Percentiles rank a stretch among this genome's conserved stretches.
Evolutionary conservation across 2,888 invertebrate species (phyloP).

Genomic region (Lasioglossum calceatum): DNA sequence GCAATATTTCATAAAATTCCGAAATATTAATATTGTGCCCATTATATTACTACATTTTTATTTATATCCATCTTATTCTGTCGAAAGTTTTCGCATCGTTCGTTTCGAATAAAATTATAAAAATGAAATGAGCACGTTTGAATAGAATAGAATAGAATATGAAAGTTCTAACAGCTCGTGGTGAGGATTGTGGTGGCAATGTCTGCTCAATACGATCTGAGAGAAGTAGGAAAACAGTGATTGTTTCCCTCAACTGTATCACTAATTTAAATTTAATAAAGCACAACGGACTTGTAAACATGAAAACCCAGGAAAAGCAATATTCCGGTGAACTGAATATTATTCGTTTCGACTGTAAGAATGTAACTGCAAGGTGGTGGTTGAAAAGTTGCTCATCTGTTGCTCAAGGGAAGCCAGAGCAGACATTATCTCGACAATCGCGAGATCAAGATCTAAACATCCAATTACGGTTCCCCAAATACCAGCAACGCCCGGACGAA

Average conservation of each 20-base stretch:
- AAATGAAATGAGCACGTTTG: no score
- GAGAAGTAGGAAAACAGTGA: no score
- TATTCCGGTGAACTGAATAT: no score
- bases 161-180: no score
- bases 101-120: background rate
- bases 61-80: no score
- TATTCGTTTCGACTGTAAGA: background rate
- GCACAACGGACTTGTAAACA: no score
- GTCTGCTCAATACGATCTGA: no score
- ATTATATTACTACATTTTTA: background rate
- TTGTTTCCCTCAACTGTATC: no score
- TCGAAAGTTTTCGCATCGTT: background rate
- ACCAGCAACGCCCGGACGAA: background rate
- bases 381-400: background rate
- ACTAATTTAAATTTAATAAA: no score
- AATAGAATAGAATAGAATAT: no score
- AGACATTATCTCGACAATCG: background rate
- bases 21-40: background rate
- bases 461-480: conserved; percentile 2
- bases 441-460: background rate
- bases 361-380: background rate
- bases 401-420: background rate
- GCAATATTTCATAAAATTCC: background rate
- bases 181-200: no score
- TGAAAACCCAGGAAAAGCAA: no score